A percentile compares a stretch with the other conserved stretches of the same genome.
Conservation (phyloP, 35 echinoderm and acorn worm genomes). For the Lytechinus pictus region DNA sequence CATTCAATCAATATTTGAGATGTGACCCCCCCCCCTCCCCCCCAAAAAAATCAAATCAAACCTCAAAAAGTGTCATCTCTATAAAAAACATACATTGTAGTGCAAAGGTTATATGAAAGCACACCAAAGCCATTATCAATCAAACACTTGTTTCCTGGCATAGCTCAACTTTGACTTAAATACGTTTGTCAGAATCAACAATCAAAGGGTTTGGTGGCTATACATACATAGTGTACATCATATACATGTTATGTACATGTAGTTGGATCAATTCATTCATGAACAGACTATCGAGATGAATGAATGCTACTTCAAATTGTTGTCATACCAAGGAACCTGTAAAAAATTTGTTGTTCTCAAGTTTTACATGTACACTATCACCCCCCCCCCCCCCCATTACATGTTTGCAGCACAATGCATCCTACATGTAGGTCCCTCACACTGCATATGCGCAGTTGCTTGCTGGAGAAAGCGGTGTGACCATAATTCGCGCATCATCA, state of each 20-base stretch:
- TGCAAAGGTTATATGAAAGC: neutral
- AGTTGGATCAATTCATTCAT: neutral
- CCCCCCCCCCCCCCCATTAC: too few species aligned
- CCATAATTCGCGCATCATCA: too few species aligned
- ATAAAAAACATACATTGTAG: neutral
- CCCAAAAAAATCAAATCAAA: neutral
- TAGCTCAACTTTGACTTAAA: neutral
- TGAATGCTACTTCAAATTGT: neutral
- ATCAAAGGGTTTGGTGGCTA: neutral
- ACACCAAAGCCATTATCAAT: neutral
- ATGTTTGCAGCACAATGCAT: too few species aligned
- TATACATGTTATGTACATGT: neutral
- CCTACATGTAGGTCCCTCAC: neutral
- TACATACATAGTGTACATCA: too few species aligned
- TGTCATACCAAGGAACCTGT: neutral
- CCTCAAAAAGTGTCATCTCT: neutral
- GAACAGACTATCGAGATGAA: neutral
- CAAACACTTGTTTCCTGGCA: slow-evolving; percentile 1
- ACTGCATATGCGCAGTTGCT: too few species aligned
- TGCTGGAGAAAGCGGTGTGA: too few species aligned
- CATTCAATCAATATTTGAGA: too few species aligned
- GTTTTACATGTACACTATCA: neutral
- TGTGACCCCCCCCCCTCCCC: neutral
- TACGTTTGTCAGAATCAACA: neutral
- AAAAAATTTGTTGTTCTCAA: neutral